These are phyloP conservation scores for Nemotelus nigrinus DNA, from an alignment of 2,888 invertebrate genomes.

Conservation along the genomic window DNA sequence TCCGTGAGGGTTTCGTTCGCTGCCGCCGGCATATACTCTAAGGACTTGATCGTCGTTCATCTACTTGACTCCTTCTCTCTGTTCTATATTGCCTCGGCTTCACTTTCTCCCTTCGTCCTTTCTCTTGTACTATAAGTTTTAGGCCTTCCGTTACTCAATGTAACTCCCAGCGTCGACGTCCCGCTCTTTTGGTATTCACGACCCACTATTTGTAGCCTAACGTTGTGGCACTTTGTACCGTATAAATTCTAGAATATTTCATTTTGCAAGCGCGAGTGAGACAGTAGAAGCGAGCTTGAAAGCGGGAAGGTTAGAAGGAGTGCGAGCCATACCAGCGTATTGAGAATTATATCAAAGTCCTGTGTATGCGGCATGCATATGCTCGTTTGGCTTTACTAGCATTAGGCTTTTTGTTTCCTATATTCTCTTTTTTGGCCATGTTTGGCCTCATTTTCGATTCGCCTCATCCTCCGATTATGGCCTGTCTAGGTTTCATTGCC, in stretches of 20 bases:
- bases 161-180: neutral
- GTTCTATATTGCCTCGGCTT: slow-evolving; percentile 4
- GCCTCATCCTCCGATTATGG: neutral
- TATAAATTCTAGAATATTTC: slow-evolving; percentile 42
- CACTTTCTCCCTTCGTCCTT: neutral
- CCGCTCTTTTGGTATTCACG: slow-evolving; percentile 29
- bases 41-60: slow-evolving; percentile 26
- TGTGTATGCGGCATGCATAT: slow-evolving; percentile 29
- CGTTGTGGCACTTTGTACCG: slow-evolving; percentile 38
- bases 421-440: neutral
- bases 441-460: neutral
- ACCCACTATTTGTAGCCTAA: slow-evolving; percentile 29
- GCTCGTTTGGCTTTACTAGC: slow-evolving; percentile 32
- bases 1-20: slow-evolving; percentile 2
- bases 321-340: too few relatives aligned
- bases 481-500: slow-evolving; percentile 36
- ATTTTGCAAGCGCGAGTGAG: slow-evolving; percentile 30
- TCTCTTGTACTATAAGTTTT: too few relatives aligned
- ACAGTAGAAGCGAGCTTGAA: slow-evolving; percentile 10
- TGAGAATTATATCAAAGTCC: neutral
- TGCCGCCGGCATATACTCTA: slow-evolving; percentile 19
- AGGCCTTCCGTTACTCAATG: neutral
- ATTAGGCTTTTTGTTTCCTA: neutral
- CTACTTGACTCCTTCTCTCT: slow-evolving; percentile 12
- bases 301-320: neutral